phyloP scores from a whole-genome alignment of 2,888 invertebrate genomes.

The Disparrhopalites patrizii region DNA sequence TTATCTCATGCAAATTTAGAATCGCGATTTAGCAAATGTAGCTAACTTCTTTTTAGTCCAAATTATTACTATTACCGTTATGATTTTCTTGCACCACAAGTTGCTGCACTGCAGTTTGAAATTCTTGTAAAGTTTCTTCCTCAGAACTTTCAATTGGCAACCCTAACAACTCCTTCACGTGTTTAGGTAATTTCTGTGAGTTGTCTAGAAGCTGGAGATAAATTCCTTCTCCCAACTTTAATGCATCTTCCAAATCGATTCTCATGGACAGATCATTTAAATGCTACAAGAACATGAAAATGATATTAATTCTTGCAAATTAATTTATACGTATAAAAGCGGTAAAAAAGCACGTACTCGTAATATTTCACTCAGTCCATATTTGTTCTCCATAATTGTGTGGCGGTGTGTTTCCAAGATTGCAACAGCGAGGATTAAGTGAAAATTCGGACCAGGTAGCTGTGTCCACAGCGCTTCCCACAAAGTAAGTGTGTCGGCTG shows the following conservation, averaged over 20 bases:
- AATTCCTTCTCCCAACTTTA: conserved; percentile 87
- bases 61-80: background rate
- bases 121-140: conserved; percentile 3
- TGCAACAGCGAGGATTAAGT: conserved; percentile 86
- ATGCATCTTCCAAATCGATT: conserved; percentile 73
- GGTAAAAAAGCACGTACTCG: conserved; percentile 61
- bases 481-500: conserved; percentile 77
- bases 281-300: conserved; percentile 62
- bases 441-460: conserved; percentile 90
- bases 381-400: conserved; percentile 82
- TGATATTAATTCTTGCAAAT: background rate
- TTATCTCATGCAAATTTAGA: no score
- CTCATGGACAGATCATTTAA: conserved; percentile 89
- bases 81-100: background rate
- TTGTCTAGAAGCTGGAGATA: conserved; percentile 75
- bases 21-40: no score
- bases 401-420: conserved; percentile 86
- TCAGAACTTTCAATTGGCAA: conserved; percentile 52
- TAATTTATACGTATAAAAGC: background rate
- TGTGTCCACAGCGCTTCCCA: conserved; percentile 97
- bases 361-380: conserved; percentile 92
- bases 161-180: conserved; percentile 68
- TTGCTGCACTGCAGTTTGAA: background rate
- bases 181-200: conserved; percentile 66
- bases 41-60: no score